Evolutionary conservation across 2,888 invertebrate species (phyloP).

Genomic region (Stomorhina lunata): DNA sequence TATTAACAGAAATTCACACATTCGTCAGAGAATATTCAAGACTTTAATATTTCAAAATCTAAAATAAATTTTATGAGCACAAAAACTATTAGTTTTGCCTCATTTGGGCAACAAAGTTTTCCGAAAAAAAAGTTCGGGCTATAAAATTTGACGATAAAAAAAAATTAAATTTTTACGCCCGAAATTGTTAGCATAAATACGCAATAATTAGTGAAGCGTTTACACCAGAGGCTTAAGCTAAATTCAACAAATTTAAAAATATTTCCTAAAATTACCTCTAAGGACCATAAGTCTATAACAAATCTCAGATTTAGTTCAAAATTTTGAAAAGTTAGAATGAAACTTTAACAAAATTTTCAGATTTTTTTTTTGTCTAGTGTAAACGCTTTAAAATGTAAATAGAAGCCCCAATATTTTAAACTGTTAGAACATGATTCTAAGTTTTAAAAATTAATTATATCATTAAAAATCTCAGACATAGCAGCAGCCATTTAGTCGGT

Average conservation of each 20-base stretch:
- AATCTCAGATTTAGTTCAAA: no score
- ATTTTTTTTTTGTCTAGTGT: not conserved
- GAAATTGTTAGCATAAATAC: not conserved
- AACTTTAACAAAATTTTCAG: not conserved
- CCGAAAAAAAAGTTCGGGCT: constrained; percentile 10
- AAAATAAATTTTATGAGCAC: not conserved
- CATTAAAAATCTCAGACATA: not conserved
- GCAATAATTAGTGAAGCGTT: not conserved
- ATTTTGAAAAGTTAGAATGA: not conserved
- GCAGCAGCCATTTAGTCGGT: no score
- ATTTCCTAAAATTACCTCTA: no score
- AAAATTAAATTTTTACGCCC: constrained; percentile 11
- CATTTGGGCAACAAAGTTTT: constrained; percentile 12
- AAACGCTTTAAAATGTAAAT: not conserved
- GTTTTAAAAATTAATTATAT: no score
- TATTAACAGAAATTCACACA: constrained; percentile 3
- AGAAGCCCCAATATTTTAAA: not conserved
- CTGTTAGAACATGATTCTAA: no score
- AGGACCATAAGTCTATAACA: no score
- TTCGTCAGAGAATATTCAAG: not conserved
- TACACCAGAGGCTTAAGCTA: not conserved
- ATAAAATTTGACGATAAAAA: constrained; percentile 43
- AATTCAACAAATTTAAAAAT: no score
- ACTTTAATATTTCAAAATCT: not conserved
- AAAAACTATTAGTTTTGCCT: not conserved